phyloP scores from a whole-genome alignment of 2,888 invertebrate genomes.

The Nycteola revayana region DNA sequence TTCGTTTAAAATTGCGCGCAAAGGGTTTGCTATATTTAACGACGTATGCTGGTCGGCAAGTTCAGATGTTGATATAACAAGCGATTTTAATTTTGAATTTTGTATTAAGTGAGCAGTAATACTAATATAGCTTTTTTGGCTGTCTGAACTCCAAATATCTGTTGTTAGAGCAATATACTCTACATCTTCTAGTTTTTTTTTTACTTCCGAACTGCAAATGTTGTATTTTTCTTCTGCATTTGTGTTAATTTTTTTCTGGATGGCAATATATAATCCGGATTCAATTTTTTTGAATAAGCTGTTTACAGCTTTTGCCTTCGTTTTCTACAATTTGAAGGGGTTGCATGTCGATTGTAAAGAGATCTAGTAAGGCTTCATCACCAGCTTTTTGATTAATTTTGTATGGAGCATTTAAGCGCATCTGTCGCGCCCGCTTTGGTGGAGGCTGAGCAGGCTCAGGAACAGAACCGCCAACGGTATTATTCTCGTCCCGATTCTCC shows the following conservation, averaged over 20 bases:
- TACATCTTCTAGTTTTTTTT: slow-evolving; percentile 8
- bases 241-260: slow-evolving; percentile 6
- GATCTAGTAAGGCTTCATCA: slow-evolving; percentile 9
- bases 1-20: slow-evolving; percentile 14
- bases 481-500: slow-evolving; percentile 9
- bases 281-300: slow-evolving; percentile 6
- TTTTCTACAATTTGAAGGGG: slow-evolving; percentile 8
- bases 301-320: slow-evolving; percentile 2
- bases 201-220: slow-evolving; percentile 4
- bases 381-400: slow-evolving; percentile 10
- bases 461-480: slow-evolving; percentile 5
- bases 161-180: slow-evolving; percentile 13
- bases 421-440: slow-evolving; percentile 8
- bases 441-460: slow-evolving; percentile 9
- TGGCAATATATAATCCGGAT: slow-evolving; percentile 12
- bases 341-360: slow-evolving; percentile 7
- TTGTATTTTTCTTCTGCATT: slow-evolving; percentile 10
- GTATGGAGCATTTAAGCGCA: slow-evolving; percentile 8
- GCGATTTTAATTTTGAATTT: slow-evolving; percentile 7
- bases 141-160: slow-evolving; percentile 13
- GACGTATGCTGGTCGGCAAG: slow-evolving; percentile 6
- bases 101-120: slow-evolving; percentile 10
- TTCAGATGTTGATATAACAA: slow-evolving; percentile 11
- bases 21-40: slow-evolving; percentile 11
- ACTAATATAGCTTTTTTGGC: slow-evolving; percentile 5